Base-by-base conservation (phyloP, 2,797 vertebrate species). In the Mico argentatus region DNA sequence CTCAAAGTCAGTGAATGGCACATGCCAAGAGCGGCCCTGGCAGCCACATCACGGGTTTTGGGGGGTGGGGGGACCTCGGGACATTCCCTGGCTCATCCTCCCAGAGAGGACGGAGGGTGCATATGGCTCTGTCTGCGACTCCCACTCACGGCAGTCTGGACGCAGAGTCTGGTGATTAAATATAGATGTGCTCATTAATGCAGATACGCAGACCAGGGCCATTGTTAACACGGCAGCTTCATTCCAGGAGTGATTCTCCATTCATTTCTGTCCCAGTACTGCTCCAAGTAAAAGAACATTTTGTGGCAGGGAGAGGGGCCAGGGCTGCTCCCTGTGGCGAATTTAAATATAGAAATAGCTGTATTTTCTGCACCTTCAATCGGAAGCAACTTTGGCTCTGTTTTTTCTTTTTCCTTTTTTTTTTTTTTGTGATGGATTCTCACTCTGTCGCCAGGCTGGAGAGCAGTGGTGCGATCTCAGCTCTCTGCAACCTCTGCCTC, bases 151-250 rank as follows among this genome's bases (percentile, higher is more conserved):
- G 19, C 7, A 46, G 70, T 64, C 75, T 76, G 30, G 30, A 13
- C 26, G 57, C 36, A 72, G 33, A 70, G 46, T 33, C 26, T 90
- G n/a, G 59, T 27, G 50, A 92, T 88, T 91, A 80, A 89, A 85
- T 64, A 48, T 57, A 85, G 91, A 50, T 36, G 48, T 24, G 26
- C 57, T 84, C 2, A 11, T 44, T 22, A 91, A 50, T 24, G 67
- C 82, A 82, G 27, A 67, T 14, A 7, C 11, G 61, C 30, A 39
- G 55, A 67, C 20, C 12, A 46, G 11, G 76, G 61, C 36, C 20
- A 19, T 15, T 15, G 41, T 4, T 77, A 20, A 33, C 44, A 50
- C 48, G 17, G 4, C 3, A 36, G 20, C 44, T 77, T 64, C 48
- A 39, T 39, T 36, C 20, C n/a, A 36, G 39, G 72, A 22, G 80